Evolutionary conservation across 2,113 vertebrate genomes (phyloP).

Genomic region (Serranochromis macrocephalus): DNA sequence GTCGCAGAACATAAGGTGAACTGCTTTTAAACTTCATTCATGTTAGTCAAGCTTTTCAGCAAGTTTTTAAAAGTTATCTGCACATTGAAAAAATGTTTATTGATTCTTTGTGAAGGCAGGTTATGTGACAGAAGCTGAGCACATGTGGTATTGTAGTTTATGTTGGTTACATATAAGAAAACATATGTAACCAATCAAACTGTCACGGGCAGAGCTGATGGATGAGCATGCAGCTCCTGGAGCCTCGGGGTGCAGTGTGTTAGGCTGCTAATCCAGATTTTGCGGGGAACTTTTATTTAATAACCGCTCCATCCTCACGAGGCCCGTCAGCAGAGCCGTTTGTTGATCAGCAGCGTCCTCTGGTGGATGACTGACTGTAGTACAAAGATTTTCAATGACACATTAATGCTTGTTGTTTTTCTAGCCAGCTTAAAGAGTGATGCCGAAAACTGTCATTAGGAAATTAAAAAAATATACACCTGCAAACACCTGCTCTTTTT

Average conservation of each 20-base stretch:
- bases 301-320: background rate
- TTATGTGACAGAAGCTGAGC: background rate
- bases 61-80: background rate
- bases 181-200: background rate
- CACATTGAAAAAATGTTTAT: background rate
- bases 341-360: background rate
- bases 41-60: background rate
- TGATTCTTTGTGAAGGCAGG: background rate
- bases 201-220: background rate
- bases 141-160: background rate
- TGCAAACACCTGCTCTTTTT: background rate
- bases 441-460: background rate
- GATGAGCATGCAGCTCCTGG: fast-evolving
- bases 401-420: background rate
- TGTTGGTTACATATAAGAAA: background rate
- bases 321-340: background rate
- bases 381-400: background rate
- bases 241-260: background rate
- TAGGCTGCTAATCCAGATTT: background rate
- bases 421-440: background rate
- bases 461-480: background rate
- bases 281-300: fast-evolving
- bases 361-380: background rate
- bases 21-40: background rate
- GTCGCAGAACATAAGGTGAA: background rate